Conservation (phyloP, 2,797 vertebrate species). For the Scyliorhinus canicula region DNA sequence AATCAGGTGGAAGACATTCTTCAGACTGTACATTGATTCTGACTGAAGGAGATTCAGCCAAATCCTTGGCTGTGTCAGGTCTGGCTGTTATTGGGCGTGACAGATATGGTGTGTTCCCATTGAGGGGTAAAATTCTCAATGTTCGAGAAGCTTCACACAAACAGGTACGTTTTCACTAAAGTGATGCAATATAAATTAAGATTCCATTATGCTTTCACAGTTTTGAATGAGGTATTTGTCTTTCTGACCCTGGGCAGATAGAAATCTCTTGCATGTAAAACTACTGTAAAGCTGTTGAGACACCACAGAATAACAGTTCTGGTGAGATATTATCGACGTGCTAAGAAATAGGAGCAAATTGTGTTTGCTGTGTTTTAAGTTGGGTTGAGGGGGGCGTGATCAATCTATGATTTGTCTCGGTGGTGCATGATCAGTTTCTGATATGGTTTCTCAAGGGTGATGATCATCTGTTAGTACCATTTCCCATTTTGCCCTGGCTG, state of each 20-base stretch:
- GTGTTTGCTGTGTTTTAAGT: too few species aligned
- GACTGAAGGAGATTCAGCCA: conserved; percentile 83
- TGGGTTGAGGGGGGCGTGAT: too few species aligned
- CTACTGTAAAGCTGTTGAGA: not conserved
- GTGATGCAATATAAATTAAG: not conserved
- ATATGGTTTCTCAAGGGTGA: too few species aligned
- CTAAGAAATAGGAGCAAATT: not conserved
- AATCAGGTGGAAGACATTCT: conserved; percentile 91
- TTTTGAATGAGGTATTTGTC: not conserved
- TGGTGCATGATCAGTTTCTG: too few species aligned
- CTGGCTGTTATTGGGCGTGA: conserved; percentile 79
- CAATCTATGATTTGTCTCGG: too few species aligned
- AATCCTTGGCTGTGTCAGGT: conserved; percentile 79
- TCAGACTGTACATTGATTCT: conserved; percentile 84
- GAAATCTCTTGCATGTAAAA: conserved; percentile 5
- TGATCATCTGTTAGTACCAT: too few species aligned
- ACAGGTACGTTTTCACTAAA: conserved; percentile 56
- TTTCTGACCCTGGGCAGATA: not conserved
- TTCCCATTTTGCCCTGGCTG: too few species aligned
- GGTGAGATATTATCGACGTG: not conserved
- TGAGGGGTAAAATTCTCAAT: conserved; percentile 83
- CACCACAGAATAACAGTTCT: not conserved
- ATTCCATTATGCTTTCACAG: not conserved
- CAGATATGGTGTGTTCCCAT: conserved; percentile 79
- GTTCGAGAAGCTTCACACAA: conserved; percentile 85